Base-by-base conservation (phyloP, 2,888 invertebrate genomes). In the Anticlea derivata region DNA sequence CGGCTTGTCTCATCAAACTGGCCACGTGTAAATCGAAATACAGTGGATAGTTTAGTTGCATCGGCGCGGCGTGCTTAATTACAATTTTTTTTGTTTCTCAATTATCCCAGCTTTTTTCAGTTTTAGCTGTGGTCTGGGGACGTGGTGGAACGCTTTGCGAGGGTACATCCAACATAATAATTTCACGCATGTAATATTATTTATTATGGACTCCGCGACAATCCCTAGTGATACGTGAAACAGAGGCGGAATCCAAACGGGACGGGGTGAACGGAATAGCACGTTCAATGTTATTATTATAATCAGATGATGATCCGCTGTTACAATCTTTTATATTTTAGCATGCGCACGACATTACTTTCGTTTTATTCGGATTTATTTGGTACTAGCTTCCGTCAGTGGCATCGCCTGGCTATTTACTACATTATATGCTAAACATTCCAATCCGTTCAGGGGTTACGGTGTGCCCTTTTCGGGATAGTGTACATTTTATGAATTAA, bases 171-270 rank as follows among this genome's bases (percentile, higher is more conserved):
- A 71, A 70, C 72, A 71, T 68, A 73, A 76, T 78, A 71, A 75
- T 72, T 72, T 77, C 75, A 69, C 67, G 65, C 68, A 69, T 74
- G 69, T 76, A 73, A 76, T 75, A 71, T 74, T 80, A 81, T 80
- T 80, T 81, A 82, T 77, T 76, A 75, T 68, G 68, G 74, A 69
- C 71, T 75, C 67, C 64, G 73, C 73, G 74, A 77, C 72, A 74
- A 76, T 73, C 72, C 76, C 75, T 61, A 63, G 63, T 60, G 71
- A 70, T 66, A 68, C 66, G 69, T 64, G 70, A 70, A 70, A 68
- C 67, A 68, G 65, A 69, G 70, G 61, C 63, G 58, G 58, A 68
- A 68, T 63, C 60, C 61, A 43, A 66, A 55, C 64, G 13, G 49
- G 63, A 66, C 61, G 62, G 59, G 45, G 48, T 61, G 61, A 55